These are phyloP conservation scores for Pseudomyrmex flavicornis DNA, from an alignment of 1,140 invertebrate species.

Conservation along the genomic window DNA sequence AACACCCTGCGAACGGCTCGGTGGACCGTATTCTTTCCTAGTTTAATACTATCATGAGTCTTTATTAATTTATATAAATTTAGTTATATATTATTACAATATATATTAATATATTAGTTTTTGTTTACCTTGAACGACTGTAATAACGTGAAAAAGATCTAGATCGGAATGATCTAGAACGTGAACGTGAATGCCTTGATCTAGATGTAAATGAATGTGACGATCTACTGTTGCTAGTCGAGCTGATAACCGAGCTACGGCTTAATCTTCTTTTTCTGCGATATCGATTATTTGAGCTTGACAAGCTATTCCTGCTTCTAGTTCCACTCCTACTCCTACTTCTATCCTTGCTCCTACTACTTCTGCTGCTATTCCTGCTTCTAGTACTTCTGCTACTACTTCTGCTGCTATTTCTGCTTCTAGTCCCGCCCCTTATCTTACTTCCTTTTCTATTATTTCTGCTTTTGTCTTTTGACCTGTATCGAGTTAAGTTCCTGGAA, in stretches of 20 bases:
- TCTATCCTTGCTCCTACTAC: conserved; percentile 60
- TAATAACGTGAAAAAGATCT: conserved; percentile 69
- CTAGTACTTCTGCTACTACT: conserved; percentile 50
- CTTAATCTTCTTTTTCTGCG: conserved; percentile 72
- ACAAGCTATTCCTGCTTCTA: conserved; percentile 82
- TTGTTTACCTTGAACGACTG: conserved; percentile 77
- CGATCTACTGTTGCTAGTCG: conserved; percentile 79
- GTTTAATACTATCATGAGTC: too few relatives aligned
- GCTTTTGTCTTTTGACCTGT: conserved; percentile 76
- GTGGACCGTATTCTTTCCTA: too few relatives aligned
- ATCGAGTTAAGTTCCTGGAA: conserved; percentile 68
- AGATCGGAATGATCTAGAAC: conserved; percentile 62
- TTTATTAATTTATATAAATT: too few relatives aligned
- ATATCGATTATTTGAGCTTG: not conserved
- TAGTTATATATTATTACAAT: too few relatives aligned
- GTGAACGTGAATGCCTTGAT: conserved; percentile 74
- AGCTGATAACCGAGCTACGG: conserved; percentile 80
- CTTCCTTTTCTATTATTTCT: conserved; percentile 81
- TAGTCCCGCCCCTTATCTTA: conserved; percentile 75
- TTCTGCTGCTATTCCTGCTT: conserved; percentile 83
- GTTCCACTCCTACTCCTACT: conserved; percentile 81
- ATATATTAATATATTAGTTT: not conserved
- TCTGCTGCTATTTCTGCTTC: conserved; percentile 74
- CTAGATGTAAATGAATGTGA: conserved; percentile 77
- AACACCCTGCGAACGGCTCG: too few relatives aligned